Evolutionary conservation across 1,140 invertebrate species (phyloP).

Genomic region (Aricia agestis): DNA sequence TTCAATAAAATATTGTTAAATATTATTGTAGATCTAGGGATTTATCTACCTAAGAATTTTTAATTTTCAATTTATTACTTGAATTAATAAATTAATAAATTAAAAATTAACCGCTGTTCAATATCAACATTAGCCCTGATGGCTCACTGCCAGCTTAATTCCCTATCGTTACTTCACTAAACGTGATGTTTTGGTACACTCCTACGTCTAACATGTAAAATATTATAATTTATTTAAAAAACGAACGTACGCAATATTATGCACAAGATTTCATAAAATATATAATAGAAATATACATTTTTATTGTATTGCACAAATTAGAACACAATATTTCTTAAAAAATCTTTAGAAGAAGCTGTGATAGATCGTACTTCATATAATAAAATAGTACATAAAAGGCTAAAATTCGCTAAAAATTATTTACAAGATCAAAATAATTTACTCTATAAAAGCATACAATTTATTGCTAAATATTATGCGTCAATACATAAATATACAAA

Average conservation of each 20-base stretch:
- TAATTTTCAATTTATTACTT: no score
- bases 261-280: constrained; percentile 6
- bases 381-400: not conserved
- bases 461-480: not conserved
- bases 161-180: constrained; percentile 28
- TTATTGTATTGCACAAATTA: not conserved
- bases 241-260: constrained; percentile 18
- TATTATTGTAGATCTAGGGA: no score
- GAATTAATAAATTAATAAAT: no score
- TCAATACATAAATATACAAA: not conserved
- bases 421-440: not conserved
- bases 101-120: no score
- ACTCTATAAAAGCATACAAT: not conserved
- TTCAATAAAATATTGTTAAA: no score
- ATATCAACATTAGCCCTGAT: no score
- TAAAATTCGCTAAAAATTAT: constrained; percentile 1
- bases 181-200: constrained; percentile 40
- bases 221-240: constrained; percentile 18
- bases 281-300: constrained; percentile 4
- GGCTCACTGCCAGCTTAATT: not conserved
- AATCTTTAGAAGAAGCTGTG: not conserved
- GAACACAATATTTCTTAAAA: not conserved
- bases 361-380: not conserved
- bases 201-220: constrained; percentile 29
- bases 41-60: no score